phyloP scores from a whole-genome alignment of 2,113 vertebrate species.

The Dicentrarchus labrax region DNA sequence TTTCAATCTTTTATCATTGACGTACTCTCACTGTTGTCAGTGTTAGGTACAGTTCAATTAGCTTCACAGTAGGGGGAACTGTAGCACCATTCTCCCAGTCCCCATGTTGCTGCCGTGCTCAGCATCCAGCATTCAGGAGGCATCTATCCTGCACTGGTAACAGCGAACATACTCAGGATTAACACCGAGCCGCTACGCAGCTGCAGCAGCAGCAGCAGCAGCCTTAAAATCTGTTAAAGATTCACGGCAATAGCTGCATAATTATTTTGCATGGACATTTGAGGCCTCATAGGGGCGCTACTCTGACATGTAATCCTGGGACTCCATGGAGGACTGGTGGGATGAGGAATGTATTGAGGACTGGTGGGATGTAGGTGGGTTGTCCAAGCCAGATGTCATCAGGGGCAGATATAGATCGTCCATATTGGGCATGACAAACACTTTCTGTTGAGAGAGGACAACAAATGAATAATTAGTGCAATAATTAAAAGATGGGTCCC shows the following conservation, averaged over 20 bases:
- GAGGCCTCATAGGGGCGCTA: slow-evolving; percentile 21
- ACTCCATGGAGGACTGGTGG: slow-evolving; percentile 75
- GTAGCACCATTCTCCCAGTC: slow-evolving; percentile 32
- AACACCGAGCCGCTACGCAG: neutral
- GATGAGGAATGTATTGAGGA: slow-evolving; percentile 79
- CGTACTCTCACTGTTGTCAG: slow-evolving; percentile 4
- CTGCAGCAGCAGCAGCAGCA: slow-evolving; percentile 42
- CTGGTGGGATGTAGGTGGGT: slow-evolving; percentile 72
- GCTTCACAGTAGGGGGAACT: slow-evolving; percentile 43
- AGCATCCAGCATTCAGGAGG: slow-evolving; percentile 1
- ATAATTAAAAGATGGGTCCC: neutral
- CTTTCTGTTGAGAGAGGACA: slow-evolving; percentile 81
- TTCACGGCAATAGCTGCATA: slow-evolving; percentile 27
- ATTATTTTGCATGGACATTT: slow-evolving; percentile 1
- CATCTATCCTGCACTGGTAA: slow-evolving; percentile 12
- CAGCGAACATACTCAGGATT: neutral
- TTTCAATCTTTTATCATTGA: neutral
- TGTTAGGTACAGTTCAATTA: neutral
- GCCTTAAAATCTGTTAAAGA: slow-evolving; percentile 10
- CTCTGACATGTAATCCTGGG: slow-evolving; percentile 75
- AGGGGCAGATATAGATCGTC: slow-evolving; percentile 89
- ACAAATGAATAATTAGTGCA: neutral
- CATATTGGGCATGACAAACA: slow-evolving; percentile 93
- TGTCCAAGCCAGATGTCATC: slow-evolving; percentile 87
- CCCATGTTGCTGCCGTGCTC: neutral